phyloP scores from a whole-genome alignment of 2,113 vertebrate species.

The Todiramphus saurophagus region DNA sequence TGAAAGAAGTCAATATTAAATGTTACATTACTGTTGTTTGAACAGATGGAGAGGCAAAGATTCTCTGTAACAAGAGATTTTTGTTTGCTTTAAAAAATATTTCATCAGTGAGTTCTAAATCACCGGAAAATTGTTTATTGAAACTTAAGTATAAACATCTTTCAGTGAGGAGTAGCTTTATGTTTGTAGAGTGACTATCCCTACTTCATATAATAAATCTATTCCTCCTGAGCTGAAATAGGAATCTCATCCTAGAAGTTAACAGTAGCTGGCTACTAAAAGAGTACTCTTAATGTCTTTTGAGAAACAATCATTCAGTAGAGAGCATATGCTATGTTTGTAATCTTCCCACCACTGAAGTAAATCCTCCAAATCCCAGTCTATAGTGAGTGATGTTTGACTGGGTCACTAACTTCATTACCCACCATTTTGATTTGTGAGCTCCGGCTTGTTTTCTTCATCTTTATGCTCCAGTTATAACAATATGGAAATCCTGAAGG shows the following conservation, averaged over 20 bases:
- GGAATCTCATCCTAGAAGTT: neutral
- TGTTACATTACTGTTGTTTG: neutral
- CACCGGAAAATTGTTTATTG: neutral
- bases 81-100: neutral
- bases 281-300: neutral
- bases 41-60: neutral
- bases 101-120: neutral
- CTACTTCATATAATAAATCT: neutral
- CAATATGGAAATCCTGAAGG: neutral
- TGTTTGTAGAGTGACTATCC: neutral
- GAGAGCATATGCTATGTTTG: neutral
- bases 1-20: neutral
- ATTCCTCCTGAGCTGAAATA: neutral
- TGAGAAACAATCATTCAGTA: neutral
- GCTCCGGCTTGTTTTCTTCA: neutral
- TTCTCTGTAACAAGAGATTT: neutral
- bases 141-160: neutral
- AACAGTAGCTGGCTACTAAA: neutral
- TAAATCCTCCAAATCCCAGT: neutral
- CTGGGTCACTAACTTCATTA: neutral
- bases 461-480: neutral
- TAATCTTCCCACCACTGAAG: neutral
- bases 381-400: neutral
- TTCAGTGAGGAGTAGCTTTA: neutral
- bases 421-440: neutral